phyloP scores from a whole-genome alignment of 2,113 vertebrate species.

The Myotis brandtii region DNA sequence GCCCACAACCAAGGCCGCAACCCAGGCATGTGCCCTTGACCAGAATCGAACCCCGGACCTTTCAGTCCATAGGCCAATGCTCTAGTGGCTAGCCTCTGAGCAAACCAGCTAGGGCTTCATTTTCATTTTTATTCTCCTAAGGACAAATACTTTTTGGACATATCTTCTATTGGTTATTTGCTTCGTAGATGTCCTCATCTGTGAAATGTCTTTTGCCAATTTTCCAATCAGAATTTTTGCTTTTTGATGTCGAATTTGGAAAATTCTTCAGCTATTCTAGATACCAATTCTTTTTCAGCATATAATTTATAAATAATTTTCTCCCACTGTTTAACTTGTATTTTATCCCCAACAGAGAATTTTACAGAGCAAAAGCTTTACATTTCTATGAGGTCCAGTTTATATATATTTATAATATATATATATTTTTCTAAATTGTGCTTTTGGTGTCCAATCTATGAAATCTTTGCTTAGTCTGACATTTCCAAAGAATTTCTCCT shows the following conservation, averaged over 20 bases:
- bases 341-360: not conserved
- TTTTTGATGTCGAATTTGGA: not conserved
- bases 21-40: too few relatives aligned
- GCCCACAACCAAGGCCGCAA: too few relatives aligned
- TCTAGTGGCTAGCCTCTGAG: too few relatives aligned
- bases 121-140: not conserved
- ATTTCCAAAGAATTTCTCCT: not conserved
- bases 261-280: not conserved
- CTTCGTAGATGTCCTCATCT: not conserved
- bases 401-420: not conserved
- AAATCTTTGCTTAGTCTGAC: not conserved
- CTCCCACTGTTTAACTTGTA: not conserved
- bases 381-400: not conserved
- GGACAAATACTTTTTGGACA: not conserved
- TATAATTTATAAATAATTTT: not conserved
- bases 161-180: not conserved
- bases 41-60: too few relatives aligned
- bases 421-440: not conserved
- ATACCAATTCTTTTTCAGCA: not conserved
- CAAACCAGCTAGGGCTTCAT: too few relatives aligned
- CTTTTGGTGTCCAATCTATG: not conserved
- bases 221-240: not conserved
- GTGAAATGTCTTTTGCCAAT: not conserved
- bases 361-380: not conserved
- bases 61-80: too few relatives aligned